These are phyloP conservation scores for Lepus oiostolus DNA, from an alignment of 2,797 vertebrate genomes.

Conservation along the genomic window DNA sequence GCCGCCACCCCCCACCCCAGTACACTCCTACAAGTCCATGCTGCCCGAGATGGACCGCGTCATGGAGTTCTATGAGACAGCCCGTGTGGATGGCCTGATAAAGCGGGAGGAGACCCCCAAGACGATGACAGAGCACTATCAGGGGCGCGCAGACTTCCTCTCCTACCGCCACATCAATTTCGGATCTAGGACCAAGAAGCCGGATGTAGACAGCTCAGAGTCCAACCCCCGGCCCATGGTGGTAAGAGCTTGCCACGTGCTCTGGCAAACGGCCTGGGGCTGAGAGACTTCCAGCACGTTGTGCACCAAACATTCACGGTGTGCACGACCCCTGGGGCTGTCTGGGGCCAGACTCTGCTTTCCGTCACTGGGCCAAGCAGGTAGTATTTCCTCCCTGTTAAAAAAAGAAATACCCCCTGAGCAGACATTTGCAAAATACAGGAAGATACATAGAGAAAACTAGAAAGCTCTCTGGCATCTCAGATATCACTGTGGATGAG, in stretches of 20 bases:
- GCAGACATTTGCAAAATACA: not conserved
- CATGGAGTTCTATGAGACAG: conserved; percentile 91
- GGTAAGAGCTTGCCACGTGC: conserved; percentile 76
- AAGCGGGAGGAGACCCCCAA: conserved; percentile 85
- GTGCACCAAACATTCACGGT: not conserved
- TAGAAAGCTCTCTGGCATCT: not conserved
- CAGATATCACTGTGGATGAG: not conserved
- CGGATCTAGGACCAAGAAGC: conserved; percentile 76
- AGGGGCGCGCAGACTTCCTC: conserved; percentile 91
- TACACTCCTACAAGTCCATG: conserved; percentile 88
- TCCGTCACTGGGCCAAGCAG: not conserved
- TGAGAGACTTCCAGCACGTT: not conserved
- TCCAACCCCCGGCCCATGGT: conserved; percentile 81
- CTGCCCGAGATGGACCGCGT: conserved; percentile 86
- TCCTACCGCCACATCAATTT: conserved; percentile 87
- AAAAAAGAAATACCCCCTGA: not conserved
- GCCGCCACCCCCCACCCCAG: conserved; percentile 81
- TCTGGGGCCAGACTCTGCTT: not conserved
- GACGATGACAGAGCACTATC: conserved; percentile 91
- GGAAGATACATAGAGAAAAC: not conserved
- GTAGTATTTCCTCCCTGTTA: not conserved
- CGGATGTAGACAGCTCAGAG: conserved; percentile 34
- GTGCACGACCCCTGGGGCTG: not conserved
- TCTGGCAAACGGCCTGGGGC: not conserved
- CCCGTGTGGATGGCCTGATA: conserved; percentile 89